A percentile compares a stretch with the other conserved stretches of the same genome.
phyloP scores from a whole-genome alignment of 2,888 invertebrate genomes.

The Ennomos erosarius region DNA sequence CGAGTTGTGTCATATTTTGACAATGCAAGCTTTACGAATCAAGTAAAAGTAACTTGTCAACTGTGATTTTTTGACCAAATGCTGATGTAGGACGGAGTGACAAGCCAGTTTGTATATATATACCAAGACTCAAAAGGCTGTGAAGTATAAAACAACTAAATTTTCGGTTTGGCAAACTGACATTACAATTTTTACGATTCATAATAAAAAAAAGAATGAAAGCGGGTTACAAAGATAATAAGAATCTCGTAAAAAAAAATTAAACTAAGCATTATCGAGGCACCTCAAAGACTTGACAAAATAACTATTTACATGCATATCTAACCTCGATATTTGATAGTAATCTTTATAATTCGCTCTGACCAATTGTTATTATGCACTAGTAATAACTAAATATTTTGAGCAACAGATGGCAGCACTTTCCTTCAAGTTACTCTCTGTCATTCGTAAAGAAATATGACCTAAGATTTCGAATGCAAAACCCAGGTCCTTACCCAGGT shows the following conservation, averaged over 20 bases:
- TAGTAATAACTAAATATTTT: constrained; percentile 3
- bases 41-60: constrained; percentile 9
- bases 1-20: constrained; percentile 11
- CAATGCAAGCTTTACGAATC: constrained; percentile 2
- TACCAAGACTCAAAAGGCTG: constrained; percentile 81
- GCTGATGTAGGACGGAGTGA: constrained; percentile 59
- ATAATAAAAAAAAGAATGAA: too few relatives aligned
- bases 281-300: constrained; percentile 14
- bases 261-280: not conserved
- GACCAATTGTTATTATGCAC: not conserved
- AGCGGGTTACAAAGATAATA: not conserved
- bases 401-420: too few relatives aligned
- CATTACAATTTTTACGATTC: too few relatives aligned
- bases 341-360: constrained; percentile 4
- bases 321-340: not conserved
- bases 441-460: too few relatives aligned
- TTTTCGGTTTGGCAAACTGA: constrained; percentile 66
- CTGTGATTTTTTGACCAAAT: constrained; percentile 23
- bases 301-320: constrained; percentile 17
- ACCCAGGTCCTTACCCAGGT: too few relatives aligned
- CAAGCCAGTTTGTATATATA: constrained; percentile 54
- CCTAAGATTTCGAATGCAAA: too few relatives aligned
- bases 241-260: constrained; percentile 11
- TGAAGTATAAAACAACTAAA: constrained; percentile 80
- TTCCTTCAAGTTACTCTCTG: too few relatives aligned